Conservation (phyloP, 2,113 vertebrate genomes). For the Electrona antarctica region DNA sequence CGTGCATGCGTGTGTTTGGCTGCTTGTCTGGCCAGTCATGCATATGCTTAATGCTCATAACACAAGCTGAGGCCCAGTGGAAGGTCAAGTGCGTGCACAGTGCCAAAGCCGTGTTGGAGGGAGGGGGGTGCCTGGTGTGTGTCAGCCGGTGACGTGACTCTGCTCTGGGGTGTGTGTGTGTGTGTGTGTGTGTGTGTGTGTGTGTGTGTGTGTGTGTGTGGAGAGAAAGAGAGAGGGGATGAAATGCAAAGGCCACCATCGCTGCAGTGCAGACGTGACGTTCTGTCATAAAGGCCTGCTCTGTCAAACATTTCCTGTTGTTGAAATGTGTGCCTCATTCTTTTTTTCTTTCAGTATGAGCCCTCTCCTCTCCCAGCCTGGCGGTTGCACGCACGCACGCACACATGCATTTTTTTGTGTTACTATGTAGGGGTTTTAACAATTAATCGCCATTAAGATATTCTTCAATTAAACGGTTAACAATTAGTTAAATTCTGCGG, state of each 20-base stretch:
- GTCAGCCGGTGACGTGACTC: not conserved
- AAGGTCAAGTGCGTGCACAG: constrained; percentile 60
- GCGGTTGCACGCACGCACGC: not conserved
- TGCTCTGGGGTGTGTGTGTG: not conserved
- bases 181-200: not conserved
- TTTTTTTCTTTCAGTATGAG: not conserved
- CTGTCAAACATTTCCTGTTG: constrained; percentile 7
- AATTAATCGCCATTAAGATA: too few relatives aligned
- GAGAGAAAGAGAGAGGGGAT: not conserved
- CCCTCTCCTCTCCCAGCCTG: too few relatives aligned
- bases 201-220: too few relatives aligned
- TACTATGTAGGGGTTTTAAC: too few relatives aligned
- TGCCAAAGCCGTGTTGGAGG: constrained; percentile 7
- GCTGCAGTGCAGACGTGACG: too few relatives aligned
- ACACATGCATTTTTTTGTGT: not conserved
- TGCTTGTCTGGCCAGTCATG: constrained; percentile 29
- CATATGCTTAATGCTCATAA: constrained; percentile 52
- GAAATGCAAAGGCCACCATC: constrained; percentile 4
- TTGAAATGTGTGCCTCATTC: not conserved
- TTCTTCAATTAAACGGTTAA: too few relatives aligned
- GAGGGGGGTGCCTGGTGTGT: constrained; percentile 10
- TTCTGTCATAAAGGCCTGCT: not conserved
- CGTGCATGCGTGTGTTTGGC: too few relatives aligned
- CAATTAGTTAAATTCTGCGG: too few relatives aligned
- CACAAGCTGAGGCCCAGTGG: constrained; percentile 36